Percentiles rank a stretch among this genome's conserved stretches.
phyloP scores from a whole-genome alignment of 2,113 vertebrate species.

The Chlamydotis undulata region DNA sequence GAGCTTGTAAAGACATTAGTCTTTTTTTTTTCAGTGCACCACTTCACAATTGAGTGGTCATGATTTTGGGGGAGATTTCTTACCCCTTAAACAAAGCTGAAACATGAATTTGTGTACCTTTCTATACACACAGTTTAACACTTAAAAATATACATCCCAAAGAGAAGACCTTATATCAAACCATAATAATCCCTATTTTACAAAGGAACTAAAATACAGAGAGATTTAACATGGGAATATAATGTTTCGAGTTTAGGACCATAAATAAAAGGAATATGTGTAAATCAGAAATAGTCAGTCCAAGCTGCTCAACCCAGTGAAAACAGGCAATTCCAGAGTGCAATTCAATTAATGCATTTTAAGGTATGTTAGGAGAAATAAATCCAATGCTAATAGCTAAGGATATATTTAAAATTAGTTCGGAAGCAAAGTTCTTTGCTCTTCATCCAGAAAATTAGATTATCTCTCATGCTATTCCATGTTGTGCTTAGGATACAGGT shows the following conservation, averaged over 20 bases:
- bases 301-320: background rate
- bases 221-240: background rate
- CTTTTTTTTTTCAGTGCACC: background rate
- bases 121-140: background rate
- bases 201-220: background rate
- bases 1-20: background rate
- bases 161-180: background rate
- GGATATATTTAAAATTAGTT: background rate
- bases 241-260: background rate
- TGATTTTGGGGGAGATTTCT: background rate
- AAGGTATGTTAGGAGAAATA: background rate
- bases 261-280: background rate
- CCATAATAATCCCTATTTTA: background rate
- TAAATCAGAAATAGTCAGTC: background rate
- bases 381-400: background rate
- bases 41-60: background rate
- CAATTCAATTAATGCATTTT: background rate
- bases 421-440: background rate
- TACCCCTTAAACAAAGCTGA: background rate
- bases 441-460: background rate
- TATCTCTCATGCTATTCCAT: background rate
- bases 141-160: background rate
- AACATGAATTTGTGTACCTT: background rate
- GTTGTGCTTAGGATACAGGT: background rate
- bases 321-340: background rate